phyloP scores from a whole-genome alignment of 2,888 invertebrate species.

The Heliothis peltigera region DNA sequence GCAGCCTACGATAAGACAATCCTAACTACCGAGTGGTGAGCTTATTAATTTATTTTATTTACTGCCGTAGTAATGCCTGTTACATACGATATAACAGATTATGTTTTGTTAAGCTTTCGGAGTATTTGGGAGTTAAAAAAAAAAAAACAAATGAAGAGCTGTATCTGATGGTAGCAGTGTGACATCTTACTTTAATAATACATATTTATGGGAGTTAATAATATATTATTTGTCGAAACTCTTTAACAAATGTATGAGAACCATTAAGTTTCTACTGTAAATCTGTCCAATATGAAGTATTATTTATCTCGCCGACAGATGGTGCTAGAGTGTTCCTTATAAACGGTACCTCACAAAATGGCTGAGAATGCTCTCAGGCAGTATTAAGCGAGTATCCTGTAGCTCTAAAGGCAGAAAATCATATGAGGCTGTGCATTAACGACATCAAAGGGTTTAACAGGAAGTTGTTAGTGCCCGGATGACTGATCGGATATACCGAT shows the following conservation, averaged over 20 bases:
- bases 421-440: constrained; percentile 25
- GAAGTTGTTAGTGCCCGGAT: constrained; percentile 43
- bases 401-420: constrained; percentile 18
- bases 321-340: not conserved
- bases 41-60: constrained; percentile 76
- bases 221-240: too few relatives aligned
- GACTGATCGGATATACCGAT: constrained; percentile 19
- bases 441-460: constrained; percentile 40
- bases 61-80: constrained; percentile 58
- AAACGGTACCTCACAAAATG: not conserved
- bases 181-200: too few relatives aligned
- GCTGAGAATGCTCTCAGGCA: not conserved
- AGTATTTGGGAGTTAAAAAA: not conserved
- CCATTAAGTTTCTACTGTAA: too few relatives aligned
- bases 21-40: constrained; percentile 74
- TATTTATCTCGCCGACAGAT: too few relatives aligned
- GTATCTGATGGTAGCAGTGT: too few relatives aligned
- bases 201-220: too few relatives aligned
- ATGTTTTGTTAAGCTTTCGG: constrained; percentile 33
- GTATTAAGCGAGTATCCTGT: constrained; percentile 6
- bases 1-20: constrained; percentile 64
- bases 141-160: not conserved
- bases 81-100: constrained; percentile 47
- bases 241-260: too few relatives aligned
- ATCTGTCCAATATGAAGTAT: too few relatives aligned